A percentile compares a stretch with the other conserved stretches of the same genome.
Conservation (phyloP, 2,888 invertebrate species). For the Mesoligia furuncula region DNA sequence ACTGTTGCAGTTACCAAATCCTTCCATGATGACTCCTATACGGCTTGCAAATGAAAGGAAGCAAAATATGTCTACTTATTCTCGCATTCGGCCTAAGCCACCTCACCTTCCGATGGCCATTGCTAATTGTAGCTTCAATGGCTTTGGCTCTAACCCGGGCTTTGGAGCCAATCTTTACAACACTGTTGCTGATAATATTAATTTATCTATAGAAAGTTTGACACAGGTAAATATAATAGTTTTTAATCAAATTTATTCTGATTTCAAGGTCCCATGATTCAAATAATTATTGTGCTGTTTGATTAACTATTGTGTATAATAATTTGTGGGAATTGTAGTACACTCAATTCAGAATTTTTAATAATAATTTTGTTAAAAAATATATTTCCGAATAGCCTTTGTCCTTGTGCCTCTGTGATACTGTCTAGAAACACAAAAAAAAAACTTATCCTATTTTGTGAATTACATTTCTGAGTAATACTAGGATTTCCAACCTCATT, state of each 20-base stretch:
- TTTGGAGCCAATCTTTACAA: conserved; percentile 67
- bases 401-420: not conserved
- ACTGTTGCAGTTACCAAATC: conserved; percentile 69
- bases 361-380: not conserved
- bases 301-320: not conserved
- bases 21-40: conserved; percentile 70
- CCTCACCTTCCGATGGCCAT: conserved; percentile 69
- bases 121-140: conserved; percentile 74
- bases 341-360: not conserved
- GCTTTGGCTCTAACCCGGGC: conserved; percentile 69
- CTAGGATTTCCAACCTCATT: not conserved
- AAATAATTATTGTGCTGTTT: not conserved
- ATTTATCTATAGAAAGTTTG: conserved; percentile 86
- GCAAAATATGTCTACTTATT: conserved; percentile 57
- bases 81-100: conserved; percentile 70
- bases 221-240: conserved; percentile 80
- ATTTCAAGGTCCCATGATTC: not conserved
- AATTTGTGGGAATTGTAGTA: not conserved
- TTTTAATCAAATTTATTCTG: conserved; percentile 5
- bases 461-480: not conserved
- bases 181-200: conserved; percentile 79
- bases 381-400: not conserved
- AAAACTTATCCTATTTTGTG: not conserved
- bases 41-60: conserved; percentile 74
- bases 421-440: not conserved